Base-by-base conservation (phyloP, 2,888 invertebrate genomes). In the Orthosia gracilis region DNA sequence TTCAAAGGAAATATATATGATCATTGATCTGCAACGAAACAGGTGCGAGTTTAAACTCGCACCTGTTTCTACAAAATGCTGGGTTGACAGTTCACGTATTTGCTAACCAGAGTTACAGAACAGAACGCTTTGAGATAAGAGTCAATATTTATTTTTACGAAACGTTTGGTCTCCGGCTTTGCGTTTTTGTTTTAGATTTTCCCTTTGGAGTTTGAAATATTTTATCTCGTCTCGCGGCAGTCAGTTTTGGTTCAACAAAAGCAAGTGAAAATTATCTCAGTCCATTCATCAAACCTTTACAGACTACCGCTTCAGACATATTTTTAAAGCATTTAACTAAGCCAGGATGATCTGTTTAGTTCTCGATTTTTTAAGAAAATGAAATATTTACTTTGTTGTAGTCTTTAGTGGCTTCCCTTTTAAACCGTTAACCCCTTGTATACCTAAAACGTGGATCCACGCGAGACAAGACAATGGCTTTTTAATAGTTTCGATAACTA, bases 1-100 rank as follows among this genome's bases (percentile, higher is more conserved):
- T 58, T 59, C 61, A 18, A 57, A 69, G 62, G 59, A 72, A 69
- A 63, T 61, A n/a, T 15, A 40, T 47, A 57, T 76, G 73, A 79
- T 82, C 82, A 83, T 66, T 82, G 83, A 85, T 85, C 76, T 80
- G 82, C 69, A 78, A 76, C 68, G 66, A 78, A n/a, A n/a, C n/a
- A n/a, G n/a, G n/a, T n/a, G n/a, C n/a, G n/a, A n/a, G n/a, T n/a
- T 82, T 80, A 63, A 75, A 65, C 47, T 73, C 77, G 84, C 80
- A 78, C 50, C 69, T 69, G 70, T 71, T 62, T 26, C 71, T 61
- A 64, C 59, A 72, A 54, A 69, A 58, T 54, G 40, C 55, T 59
- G 54, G 58, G 69, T 76, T 63, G 61, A 64, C 66, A 68, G 45
- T 55, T 58, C 61, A 62, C n/a, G 54, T 78, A 52, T 79, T 83